Percentiles rank a stretch among this genome's conserved stretches.
Evolutionary conservation across 2,113 vertebrate genomes (phyloP).

Genomic region (Gallinago jamesoni): DNA sequence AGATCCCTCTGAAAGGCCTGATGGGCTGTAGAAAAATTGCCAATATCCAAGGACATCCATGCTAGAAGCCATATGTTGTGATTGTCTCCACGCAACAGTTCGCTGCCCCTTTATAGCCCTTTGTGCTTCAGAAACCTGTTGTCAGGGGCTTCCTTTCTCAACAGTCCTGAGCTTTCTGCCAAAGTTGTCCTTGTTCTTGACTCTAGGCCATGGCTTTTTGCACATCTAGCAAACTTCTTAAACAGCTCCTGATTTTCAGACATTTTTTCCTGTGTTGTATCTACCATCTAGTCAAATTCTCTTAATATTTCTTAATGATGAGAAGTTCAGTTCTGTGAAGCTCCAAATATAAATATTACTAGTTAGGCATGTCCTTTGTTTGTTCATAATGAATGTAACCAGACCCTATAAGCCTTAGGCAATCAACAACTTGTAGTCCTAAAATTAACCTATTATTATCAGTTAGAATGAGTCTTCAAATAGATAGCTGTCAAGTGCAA

Average conservation of each 20-base stretch:
- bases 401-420: neutral
- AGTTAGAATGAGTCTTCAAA: neutral
- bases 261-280: neutral
- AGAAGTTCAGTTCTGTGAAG: neutral
- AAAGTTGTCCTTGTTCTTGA: neutral
- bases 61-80: constrained; percentile 26
- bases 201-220: neutral
- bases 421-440: neutral
- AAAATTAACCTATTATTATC: neutral
- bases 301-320: neutral
- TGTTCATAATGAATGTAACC: neutral
- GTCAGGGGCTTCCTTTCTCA: neutral
- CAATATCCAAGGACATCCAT: neutral
- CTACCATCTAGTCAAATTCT: neutral
- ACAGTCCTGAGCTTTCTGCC: neutral
- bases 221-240: constrained; percentile 10
- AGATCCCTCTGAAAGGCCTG: neutral
- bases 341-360: neutral
- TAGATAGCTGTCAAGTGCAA: neutral
- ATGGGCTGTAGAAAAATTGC: neutral
- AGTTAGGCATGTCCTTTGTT: neutral
- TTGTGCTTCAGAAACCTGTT: constrained; percentile 3
- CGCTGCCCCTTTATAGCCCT: neutral
- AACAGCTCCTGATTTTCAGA: neutral
- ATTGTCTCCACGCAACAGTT: neutral